phyloP scores from a whole-genome alignment of 2,797 vertebrate genomes.

The Tiaroga cobitis region DNA sequence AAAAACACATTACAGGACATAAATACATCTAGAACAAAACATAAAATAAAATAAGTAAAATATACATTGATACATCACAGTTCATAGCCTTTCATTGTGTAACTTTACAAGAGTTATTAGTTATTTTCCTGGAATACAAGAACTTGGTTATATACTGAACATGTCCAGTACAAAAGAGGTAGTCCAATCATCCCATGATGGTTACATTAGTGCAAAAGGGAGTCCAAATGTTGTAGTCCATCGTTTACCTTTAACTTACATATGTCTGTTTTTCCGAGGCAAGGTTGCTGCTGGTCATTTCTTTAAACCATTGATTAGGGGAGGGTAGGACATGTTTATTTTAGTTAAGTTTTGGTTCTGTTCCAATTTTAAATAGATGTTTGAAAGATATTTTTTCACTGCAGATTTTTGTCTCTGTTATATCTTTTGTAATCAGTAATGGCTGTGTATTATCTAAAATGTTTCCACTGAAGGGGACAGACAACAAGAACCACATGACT shows the following conservation, averaged over 20 bases:
- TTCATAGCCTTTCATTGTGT: neutral
- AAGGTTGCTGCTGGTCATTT: neutral
- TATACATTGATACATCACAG: too few species aligned
- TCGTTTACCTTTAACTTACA: neutral
- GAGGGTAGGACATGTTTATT: neutral
- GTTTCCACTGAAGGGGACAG: neutral
- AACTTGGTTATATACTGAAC: neutral
- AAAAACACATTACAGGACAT: too few species aligned
- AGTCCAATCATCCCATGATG: neutral
- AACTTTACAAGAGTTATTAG: neutral
- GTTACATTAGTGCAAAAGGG: neutral
- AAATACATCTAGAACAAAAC: too few species aligned
- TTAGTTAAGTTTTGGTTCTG: neutral
- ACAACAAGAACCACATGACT: conserved; percentile 8
- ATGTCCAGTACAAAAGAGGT: neutral
- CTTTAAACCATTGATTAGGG: neutral
- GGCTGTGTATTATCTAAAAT: neutral
- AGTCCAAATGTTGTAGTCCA: neutral
- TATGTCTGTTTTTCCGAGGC: neutral
- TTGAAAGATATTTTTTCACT: neutral
- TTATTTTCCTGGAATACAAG: neutral
- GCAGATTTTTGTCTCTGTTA: neutral
- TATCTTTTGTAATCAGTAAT: neutral
- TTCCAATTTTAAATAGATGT: neutral
- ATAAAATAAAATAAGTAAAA: too few species aligned